Evolutionary conservation across 2,888 invertebrate genomes (phyloP).

Genomic region (Agonopterix subpropinquella): DNA sequence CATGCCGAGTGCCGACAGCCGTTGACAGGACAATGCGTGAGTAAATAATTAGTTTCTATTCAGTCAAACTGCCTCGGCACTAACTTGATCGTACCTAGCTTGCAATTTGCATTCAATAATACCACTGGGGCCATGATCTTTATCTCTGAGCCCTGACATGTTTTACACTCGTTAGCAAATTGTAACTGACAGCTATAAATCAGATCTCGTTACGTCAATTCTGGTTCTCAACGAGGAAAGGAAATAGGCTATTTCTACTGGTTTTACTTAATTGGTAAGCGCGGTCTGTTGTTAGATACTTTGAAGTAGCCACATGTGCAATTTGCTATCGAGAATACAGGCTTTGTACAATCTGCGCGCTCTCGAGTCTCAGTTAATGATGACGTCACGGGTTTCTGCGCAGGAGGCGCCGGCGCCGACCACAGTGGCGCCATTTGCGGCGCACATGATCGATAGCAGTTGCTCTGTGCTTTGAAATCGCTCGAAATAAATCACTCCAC

Average conservation of each 20-base stretch:
- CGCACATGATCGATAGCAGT: slow-evolving; percentile 56
- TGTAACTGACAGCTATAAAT: slow-evolving; percentile 59
- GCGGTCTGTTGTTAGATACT: slow-evolving; percentile 10
- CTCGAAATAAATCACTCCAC: slow-evolving; percentile 56
- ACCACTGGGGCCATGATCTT: slow-evolving; percentile 50
- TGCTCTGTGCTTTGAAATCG: slow-evolving; percentile 29
- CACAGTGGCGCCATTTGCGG: slow-evolving; percentile 61
- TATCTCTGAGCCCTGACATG: slow-evolving; percentile 49
- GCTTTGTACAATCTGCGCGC: neutral
- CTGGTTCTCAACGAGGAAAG: slow-evolving; percentile 20
- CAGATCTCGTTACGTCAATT: slow-evolving; percentile 36
- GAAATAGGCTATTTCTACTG: slow-evolving; percentile 28
- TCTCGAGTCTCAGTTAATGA: slow-evolving; percentile 1
- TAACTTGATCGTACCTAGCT: slow-evolving; percentile 19
- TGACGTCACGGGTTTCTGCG: slow-evolving; percentile 52
- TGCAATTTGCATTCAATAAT: slow-evolving; percentile 58
- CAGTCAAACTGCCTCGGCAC: slow-evolving; percentile 33
- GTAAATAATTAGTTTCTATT: slow-evolving; percentile 57
- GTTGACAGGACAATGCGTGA: slow-evolving; percentile 55
- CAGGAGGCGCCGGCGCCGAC: slow-evolving; percentile 43
- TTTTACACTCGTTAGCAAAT: slow-evolving; percentile 66
- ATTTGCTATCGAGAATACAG: slow-evolving; percentile 11
- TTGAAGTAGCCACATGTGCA: slow-evolving; percentile 15
- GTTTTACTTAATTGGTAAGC: slow-evolving; percentile 24
- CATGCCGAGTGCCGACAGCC: slow-evolving; percentile 19